A percentile compares a stretch with the other conserved stretches of the same genome.
phyloP scores from a whole-genome alignment of 2,797 vertebrate species.

The Hydrolagus colliei region DNA sequence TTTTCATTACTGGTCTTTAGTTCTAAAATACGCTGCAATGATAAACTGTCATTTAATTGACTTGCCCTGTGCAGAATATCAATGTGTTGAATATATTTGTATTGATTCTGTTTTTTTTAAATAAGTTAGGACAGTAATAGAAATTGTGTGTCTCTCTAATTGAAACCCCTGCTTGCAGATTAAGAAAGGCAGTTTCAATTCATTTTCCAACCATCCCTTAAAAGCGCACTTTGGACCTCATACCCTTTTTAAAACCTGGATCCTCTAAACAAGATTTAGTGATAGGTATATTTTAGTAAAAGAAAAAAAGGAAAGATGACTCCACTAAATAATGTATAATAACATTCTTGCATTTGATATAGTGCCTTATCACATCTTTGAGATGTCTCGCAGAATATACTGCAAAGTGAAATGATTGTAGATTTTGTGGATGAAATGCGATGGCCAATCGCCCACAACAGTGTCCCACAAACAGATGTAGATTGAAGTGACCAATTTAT shows the following conservation, averaged over 20 bases:
- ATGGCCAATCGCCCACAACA: too few relatives aligned
- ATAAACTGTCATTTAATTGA: background rate
- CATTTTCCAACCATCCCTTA: background rate
- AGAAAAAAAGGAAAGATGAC: background rate
- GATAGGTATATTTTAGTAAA: background rate
- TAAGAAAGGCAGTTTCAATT: background rate
- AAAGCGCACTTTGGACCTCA: background rate
- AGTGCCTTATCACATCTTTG: background rate
- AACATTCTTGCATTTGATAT: background rate
- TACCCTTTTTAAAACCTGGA: background rate
- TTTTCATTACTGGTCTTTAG: background rate
- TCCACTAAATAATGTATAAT: background rate
- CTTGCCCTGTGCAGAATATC: background rate
- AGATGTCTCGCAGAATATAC: too few relatives aligned
- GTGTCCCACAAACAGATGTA: too few relatives aligned
- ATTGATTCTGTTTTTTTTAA: conserved; percentile 17
- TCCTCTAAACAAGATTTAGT: background rate
- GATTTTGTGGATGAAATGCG: too few relatives aligned
- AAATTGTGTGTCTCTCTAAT: background rate
- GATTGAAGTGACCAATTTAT: too few relatives aligned
- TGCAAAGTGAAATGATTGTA: too few relatives aligned
- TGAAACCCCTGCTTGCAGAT: background rate
- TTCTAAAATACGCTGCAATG: background rate
- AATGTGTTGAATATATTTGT: conserved; percentile 26
- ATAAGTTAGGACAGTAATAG: conserved; percentile 4